Base-by-base conservation (phyloP, 2,888 invertebrate genomes). In the Timema cristinae region DNA sequence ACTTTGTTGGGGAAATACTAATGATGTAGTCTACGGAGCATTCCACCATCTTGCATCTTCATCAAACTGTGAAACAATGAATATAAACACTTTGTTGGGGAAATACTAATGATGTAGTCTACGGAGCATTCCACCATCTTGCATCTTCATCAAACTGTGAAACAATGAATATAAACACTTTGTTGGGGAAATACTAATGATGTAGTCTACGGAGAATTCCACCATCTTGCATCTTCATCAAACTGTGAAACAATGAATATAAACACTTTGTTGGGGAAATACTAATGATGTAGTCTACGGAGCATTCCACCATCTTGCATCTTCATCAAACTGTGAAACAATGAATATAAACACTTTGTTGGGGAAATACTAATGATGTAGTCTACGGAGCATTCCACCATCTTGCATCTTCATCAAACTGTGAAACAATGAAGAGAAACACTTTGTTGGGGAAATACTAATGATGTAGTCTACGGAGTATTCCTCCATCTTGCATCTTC, bases 221-320 rank as follows among this genome's bases (percentile, higher is more conserved):
- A 32, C 47, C 63, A 63, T 63, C 63, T 47, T 63, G 63, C 63
- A 63, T 63, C 63, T 32, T 16, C 32, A 63, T 48, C 63, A 63
- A 32, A 13, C 63, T 63, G 63, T 32, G 32, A 32, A 32, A 32
- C 32, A 32, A 32, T 32, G 32, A 32, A 32, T 1, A 32, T 1
- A 32, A 32, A 32, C 32, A 32, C 2, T 32, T 63, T 7, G 9
- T 48, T 32, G 47, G 63, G 63, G 63, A 63, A 63, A 48, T 63
- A 63, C 63, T 63, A 13, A 48, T 63, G 48, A 63, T 63, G 32
- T 7, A 63, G 63, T 6, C 63, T 9, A 9, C 48, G 32, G 47
- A 63, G 16, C 32, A 63, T 63, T 63, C 63, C 63, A 32, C 47
- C 63, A 63, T 63, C 63, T 47, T 63, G 63, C 63, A 63, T 63